Evolutionary conservation across 2,113 vertebrate genomes (phyloP).

Genomic region (Spilogale gracilis): DNA sequence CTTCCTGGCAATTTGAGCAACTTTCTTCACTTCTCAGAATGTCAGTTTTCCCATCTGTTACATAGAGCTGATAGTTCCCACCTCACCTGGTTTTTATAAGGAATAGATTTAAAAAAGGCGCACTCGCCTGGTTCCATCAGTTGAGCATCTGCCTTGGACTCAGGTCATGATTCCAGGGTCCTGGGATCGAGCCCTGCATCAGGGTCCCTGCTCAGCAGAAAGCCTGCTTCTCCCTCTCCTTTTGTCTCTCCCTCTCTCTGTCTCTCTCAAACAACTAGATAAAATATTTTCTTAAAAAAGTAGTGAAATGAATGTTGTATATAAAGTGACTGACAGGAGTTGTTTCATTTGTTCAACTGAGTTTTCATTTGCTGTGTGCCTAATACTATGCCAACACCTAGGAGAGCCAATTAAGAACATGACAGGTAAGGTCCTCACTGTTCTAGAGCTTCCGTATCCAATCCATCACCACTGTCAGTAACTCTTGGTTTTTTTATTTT

Average conservation of each 20-base stretch:
- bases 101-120: not conserved
- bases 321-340: not conserved
- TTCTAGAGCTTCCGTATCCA: not conserved
- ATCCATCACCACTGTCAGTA: not conserved
- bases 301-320: not conserved
- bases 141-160: not conserved
- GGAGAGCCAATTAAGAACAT: not conserved
- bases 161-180: not conserved
- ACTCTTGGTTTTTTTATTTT: not conserved
- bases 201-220: too few relatives aligned
- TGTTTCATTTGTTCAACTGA: not conserved
- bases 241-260: too few relatives aligned
- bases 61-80: not conserved
- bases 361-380: not conserved
- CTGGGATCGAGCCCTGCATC: too few relatives aligned
- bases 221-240: too few relatives aligned
- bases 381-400: not conserved
- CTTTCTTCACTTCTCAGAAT: conserved; percentile 1
- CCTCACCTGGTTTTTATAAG: not conserved
- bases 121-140: not conserved
- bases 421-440: not conserved
- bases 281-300: too few relatives aligned
- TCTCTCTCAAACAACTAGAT: too few relatives aligned
- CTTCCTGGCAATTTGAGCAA: not conserved
- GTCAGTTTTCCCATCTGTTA: not conserved